Conservation (phyloP, 1,140 invertebrate genomes). For the Anadara kagoshimensis region DNA sequence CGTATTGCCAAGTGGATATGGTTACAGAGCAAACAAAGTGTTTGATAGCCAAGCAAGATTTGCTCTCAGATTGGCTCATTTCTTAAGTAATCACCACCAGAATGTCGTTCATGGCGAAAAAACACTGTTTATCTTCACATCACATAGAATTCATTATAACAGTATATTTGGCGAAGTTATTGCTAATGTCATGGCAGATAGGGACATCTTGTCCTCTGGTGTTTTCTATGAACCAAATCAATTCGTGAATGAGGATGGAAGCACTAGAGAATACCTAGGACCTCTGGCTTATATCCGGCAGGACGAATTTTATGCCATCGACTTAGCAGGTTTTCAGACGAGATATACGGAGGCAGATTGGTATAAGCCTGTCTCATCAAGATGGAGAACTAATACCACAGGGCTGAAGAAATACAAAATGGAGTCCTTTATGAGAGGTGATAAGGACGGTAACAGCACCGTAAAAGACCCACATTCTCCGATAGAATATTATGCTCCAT, state of each 20-base stretch:
- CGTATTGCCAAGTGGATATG: constrained; percentile 80
- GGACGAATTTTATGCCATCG: constrained; percentile 41
- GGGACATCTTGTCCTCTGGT: constrained; percentile 90
- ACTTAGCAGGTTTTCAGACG: constrained; percentile 41
- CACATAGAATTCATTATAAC: constrained; percentile 50
- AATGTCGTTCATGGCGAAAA: constrained; percentile 45
- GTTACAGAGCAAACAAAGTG: constrained; percentile 88
- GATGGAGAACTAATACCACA: constrained; percentile 43
- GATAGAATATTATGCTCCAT: constrained; percentile 80
- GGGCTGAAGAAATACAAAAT: constrained; percentile 49
- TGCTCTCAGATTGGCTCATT: constrained; percentile 53
- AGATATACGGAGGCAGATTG: constrained; percentile 48
- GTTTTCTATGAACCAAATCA: constrained; percentile 96
- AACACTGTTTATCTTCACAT: constrained; percentile 51
- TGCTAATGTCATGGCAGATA: constrained; percentile 89
- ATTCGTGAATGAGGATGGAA: constrained; percentile 82
- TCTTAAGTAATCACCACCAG: constrained; percentile 53
- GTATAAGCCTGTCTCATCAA: constrained; percentile 40
- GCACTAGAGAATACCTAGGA: constrained; percentile 48
- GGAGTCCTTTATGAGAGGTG: constrained; percentile 80
- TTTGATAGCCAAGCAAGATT: constrained; percentile 84
- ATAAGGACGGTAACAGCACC: constrained; percentile 77
- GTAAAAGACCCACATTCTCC: constrained; percentile 80
- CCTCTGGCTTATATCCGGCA: constrained; percentile 47
- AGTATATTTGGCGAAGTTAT: constrained; percentile 79